Conservation (phyloP, 2,888 invertebrate species). For the Celastrina argiolus region DNA sequence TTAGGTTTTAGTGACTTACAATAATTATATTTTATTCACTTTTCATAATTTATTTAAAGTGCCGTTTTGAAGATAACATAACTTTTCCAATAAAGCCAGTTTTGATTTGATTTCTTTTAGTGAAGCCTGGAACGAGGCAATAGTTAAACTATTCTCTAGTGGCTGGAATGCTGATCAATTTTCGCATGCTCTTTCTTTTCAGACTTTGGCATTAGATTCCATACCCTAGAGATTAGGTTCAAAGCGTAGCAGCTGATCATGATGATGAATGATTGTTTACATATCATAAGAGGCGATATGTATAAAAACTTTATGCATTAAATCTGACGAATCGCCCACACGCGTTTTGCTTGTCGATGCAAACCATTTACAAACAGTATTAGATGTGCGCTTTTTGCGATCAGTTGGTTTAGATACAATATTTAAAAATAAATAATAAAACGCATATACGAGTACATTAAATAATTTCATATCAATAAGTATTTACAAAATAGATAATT, state of each 20-base stretch:
- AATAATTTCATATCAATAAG: background rate
- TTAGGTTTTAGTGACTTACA: too few species aligned
- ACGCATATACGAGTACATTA: background rate
- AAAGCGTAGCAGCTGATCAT: background rate
- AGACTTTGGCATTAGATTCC: too few species aligned
- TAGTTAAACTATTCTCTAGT: too few species aligned
- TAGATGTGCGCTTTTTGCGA: conserved; percentile 61
- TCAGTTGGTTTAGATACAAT: conserved; percentile 46
- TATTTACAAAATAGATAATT: background rate
- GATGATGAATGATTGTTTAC: background rate
- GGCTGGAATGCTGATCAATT: too few species aligned
- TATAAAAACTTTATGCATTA: background rate
- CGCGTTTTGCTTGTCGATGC: background rate
- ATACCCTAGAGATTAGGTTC: too few species aligned
- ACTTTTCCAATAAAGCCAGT: too few species aligned
- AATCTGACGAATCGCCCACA: background rate
- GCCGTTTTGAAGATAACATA: too few species aligned
- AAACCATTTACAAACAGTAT: conserved; percentile 39
- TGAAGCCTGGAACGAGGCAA: too few species aligned
- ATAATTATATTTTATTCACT: too few species aligned
- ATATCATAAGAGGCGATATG: background rate
- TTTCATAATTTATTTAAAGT: too few species aligned
- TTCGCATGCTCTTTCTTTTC: too few species aligned
- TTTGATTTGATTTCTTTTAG: too few species aligned
- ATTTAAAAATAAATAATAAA: background rate